Base-by-base conservation (phyloP, 2,113 vertebrate genomes). In the Tachysurus fulvidraco region DNA sequence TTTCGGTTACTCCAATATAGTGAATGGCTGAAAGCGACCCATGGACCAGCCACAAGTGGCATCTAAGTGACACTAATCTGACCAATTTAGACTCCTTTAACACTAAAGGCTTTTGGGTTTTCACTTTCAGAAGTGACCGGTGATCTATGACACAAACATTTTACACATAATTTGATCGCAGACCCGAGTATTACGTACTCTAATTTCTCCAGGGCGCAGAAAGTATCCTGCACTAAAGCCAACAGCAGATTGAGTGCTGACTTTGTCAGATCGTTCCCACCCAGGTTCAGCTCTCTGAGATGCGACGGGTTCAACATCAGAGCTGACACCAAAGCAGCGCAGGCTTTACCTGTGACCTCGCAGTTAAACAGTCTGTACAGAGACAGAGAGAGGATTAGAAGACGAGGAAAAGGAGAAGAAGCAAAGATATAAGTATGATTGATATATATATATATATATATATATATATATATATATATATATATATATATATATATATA, bases 211-310 rank as follows among this genome's bases (percentile, higher is more conserved):
- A 65, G 13, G 12, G 64, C 25, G 5, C 64, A 65, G n/a, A 14
- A 11, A 14, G 64, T n/a, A 65, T 28, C 12, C 3, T 65, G 11
- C 4, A 65, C 64, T 65, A 65, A 65, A 14, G 11, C 64, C 13
- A 65, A 65, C 64, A 65, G 64, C 7, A 65, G 3, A 28, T 14
- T 28, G 11, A 65, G n/a, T 4, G 3, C n/a, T 28, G 64, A 28
- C 3, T 65, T 4, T 4, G 64, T 65, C 41, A 76, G 2, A n/a
- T 46, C 25, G 59, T 87, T 87, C 4, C 28, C 30, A 59, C 44
- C 73, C 23, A 87, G 67, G 59, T 87, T 59, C 23, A 87, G 80
- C 28, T 83, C 67, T 76, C 80, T 59, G 64, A 87, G 77, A 28
- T 52, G 55, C 13, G 41, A 44, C 9, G 55, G 80, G 55, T 76